Conservation (phyloP, 2,113 vertebrate species). For the Pycnonotus jocosus region DNA sequence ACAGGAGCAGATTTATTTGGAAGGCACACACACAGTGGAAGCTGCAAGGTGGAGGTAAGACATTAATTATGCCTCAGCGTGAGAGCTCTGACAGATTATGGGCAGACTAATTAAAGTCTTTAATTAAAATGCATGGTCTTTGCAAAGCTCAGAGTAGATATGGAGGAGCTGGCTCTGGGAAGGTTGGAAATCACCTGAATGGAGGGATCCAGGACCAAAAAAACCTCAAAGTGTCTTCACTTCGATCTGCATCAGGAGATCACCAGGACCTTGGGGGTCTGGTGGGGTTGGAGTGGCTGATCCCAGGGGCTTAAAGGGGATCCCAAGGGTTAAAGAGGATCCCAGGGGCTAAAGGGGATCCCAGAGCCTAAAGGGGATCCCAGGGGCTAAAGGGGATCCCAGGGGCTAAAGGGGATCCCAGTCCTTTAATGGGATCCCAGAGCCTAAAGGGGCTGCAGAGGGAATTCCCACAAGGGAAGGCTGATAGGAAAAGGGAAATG, state of each 20-base stretch:
- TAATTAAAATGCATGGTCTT: conserved; percentile 32
- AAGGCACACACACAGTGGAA: conserved; percentile 17
- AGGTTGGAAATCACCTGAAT: background rate
- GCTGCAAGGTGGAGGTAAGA: conserved; percentile 27
- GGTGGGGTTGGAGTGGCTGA: background rate
- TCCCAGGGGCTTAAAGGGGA: background rate
- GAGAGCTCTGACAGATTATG: conserved; percentile 44
- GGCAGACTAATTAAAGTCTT: conserved; percentile 21
- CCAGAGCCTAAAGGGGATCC: background rate
- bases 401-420: background rate
- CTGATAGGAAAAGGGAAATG: background rate
- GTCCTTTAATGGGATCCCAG: background rate
- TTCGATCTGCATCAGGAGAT: background rate
- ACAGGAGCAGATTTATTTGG: conserved; percentile 23
- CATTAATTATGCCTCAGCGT: conserved; percentile 41
- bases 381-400: background rate
- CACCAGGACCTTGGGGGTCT: background rate
- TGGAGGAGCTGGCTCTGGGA: background rate
- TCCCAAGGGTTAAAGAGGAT: background rate
- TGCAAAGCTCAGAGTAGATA: background rate
- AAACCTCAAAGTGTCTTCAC: background rate
- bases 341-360: background rate
- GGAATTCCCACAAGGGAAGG: background rate
- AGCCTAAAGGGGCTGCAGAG: background rate
- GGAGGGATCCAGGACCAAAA: background rate